These are phyloP conservation scores for Rhabdomys dilectus DNA, from an alignment of 2,113 vertebrate species.

Conservation along the genomic window DNA sequence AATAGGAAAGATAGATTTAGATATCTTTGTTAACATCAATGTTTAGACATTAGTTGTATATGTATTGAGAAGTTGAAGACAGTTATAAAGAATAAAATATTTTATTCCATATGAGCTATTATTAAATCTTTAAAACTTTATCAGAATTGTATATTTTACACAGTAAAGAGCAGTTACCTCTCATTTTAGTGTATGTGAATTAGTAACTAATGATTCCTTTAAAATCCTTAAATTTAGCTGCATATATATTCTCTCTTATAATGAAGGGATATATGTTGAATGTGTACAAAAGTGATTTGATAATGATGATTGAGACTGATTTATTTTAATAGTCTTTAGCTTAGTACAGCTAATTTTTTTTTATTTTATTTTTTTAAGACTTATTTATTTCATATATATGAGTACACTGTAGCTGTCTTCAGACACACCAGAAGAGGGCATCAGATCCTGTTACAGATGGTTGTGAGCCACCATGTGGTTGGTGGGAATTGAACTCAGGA, in stretches of 20 bases:
- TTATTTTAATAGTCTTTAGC: neutral
- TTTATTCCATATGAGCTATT: slow-evolving; percentile 40
- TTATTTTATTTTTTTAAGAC: too few species aligned
- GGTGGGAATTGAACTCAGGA: too few species aligned
- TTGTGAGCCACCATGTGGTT: too few species aligned
- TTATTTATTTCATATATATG: too few species aligned
- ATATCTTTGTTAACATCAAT: neutral
- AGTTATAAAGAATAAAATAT: slow-evolving; percentile 27
- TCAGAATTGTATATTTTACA: slow-evolving; percentile 2
- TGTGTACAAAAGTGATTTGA: slow-evolving; percentile 34
- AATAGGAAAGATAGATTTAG: slow-evolving; percentile 33
- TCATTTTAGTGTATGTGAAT: slow-evolving; percentile 40
- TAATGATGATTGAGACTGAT: slow-evolving; percentile 45
- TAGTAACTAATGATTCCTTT: slow-evolving; percentile 45
- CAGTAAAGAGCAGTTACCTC: slow-evolving; percentile 31
- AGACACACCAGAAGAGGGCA: too few species aligned
- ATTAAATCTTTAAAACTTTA: slow-evolving; percentile 38
- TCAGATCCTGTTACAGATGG: too few species aligned
- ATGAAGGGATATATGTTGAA: neutral
- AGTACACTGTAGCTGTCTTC: too few species aligned
- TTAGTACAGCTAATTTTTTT: slow-evolving; percentile 48
- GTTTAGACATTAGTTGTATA: neutral
- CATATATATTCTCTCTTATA: neutral
- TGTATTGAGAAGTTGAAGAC: slow-evolving; percentile 27
- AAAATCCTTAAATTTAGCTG: slow-evolving; percentile 51